Evolutionary conservation across 64 coral and sea anemone species (phyloP).

Genomic region (Porites lutea): DNA sequence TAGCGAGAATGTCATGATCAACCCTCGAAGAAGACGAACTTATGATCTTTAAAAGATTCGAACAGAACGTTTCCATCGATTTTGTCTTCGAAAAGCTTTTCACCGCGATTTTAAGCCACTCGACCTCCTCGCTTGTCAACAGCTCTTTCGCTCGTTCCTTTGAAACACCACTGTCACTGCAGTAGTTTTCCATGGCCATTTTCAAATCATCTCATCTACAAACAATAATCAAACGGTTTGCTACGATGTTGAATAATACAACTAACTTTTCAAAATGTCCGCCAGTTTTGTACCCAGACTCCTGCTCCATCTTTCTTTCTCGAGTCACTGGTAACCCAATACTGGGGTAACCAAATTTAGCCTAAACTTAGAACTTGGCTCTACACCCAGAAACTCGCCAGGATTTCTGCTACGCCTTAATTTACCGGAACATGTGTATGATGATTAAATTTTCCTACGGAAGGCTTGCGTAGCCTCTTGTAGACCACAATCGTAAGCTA

Average conservation of each 20-base stretch:
- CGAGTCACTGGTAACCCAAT: too few relatives aligned
- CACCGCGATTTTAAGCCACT: constrained; percentile 51
- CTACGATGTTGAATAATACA: background rate
- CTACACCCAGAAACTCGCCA: too few relatives aligned
- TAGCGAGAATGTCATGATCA: constrained; percentile 36
- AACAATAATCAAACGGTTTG: background rate
- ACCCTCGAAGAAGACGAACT: constrained; percentile 50
- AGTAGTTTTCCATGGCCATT: background rate
- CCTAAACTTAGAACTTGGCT: too few relatives aligned
- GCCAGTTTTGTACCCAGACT: background rate
- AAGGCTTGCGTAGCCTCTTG: too few relatives aligned
- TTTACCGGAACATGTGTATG: too few relatives aligned
- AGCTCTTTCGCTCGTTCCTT: constrained; percentile 27
- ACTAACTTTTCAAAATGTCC: background rate
- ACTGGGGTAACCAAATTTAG: too few relatives aligned
- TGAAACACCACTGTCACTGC: background rate
- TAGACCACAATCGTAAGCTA: too few relatives aligned
- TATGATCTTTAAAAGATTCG: constrained; percentile 54
- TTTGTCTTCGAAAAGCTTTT: constrained; percentile 58
- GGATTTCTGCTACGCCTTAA: too few relatives aligned
- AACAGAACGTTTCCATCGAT: constrained; percentile 52
- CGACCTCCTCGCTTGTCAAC: constrained; percentile 39
- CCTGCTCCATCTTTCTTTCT: background rate
- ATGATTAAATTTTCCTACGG: too few relatives aligned
- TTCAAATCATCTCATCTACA: background rate